Base-by-base conservation (phyloP, 2,113 vertebrate species). In the Serinus canaria region DNA sequence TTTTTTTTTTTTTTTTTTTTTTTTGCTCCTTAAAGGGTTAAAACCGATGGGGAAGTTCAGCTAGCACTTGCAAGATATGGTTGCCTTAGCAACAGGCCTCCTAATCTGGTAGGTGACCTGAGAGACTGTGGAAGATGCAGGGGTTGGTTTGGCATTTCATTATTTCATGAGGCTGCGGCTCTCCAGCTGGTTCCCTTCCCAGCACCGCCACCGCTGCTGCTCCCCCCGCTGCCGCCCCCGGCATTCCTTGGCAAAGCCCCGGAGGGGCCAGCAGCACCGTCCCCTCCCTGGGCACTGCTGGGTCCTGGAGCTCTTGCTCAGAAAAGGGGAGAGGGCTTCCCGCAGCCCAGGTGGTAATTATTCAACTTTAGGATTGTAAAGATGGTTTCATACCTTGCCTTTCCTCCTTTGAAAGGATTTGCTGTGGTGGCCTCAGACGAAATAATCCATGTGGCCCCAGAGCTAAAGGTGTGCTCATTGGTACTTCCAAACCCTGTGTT, bases 51-150 rank as follows among this genome's bases (percentile, higher is more conserved):
- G 98, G 98, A 98, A 98, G 98, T 98, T 98, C 98, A 98, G 98
- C 98, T 97, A 92, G 97, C 97, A 98, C 97, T 98, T 98, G 98
- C 97, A 98, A 98, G 98, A 99, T 98, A 98, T 97, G 98, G 98
- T 99, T 99, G 98, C 98, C 98, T 96, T 98, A 98, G 98, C 98
- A 99, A 99, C 98, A 97, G 98, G 98, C 98, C 98, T 98, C 98
- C 98, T 98, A 98, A 98, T 99, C 98, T 98, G 98, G 98, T 98
- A 98, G 98, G 98, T 99, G 98, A 99, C 98, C 98, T 98, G 98
- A 98, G 98, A 99, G 98, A 98, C 98, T 98, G 98, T 97, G 97
- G 98, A 98, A 98, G 97, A 98, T 98, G 98, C 98, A 98, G 98
- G 97, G 97, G 95, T 98, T 96, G 98, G 97, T 98, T 98, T 98